Conservation (phyloP, 2,888 invertebrate genomes). For the Mellilla xanthometata region DNA sequence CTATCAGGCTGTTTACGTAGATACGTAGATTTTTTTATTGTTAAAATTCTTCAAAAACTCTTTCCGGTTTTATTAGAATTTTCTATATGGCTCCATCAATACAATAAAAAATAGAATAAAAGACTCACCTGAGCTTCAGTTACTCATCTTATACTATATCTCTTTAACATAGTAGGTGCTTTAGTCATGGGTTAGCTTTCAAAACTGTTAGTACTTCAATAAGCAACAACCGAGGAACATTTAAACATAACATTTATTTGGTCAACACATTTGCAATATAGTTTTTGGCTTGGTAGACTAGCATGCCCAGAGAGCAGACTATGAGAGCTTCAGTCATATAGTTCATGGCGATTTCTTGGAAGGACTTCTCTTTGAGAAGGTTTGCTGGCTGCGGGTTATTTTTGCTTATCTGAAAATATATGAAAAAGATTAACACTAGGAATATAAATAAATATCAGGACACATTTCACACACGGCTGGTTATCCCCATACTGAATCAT, state of each 20-base stretch:
- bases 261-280: slow-evolving; percentile 45
- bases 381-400: slow-evolving; percentile 71
- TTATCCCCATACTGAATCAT: too few relatives aligned
- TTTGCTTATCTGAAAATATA: slow-evolving; percentile 65
- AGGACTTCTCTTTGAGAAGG: slow-evolving; percentile 63
- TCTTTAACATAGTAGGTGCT: too few relatives aligned
- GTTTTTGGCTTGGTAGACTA: slow-evolving; percentile 50
- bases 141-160: too few relatives aligned
- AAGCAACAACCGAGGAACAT: slow-evolving; percentile 5
- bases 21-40: too few relatives aligned
- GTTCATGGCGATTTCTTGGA: slow-evolving; percentile 45
- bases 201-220: background rate
- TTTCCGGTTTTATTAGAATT: too few relatives aligned
- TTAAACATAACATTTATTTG: slow-evolving; percentile 43
- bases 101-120: background rate
- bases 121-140: background rate
- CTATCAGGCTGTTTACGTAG: too few relatives aligned
- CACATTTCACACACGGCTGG: too few relatives aligned
- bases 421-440: too few relatives aligned
- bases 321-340: slow-evolving; percentile 52
- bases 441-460: too few relatives aligned
- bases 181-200: too few relatives aligned
- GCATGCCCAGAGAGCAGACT: slow-evolving; percentile 51
- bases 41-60: too few relatives aligned
- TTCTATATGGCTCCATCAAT: too few relatives aligned